These are phyloP conservation scores for Mus caroli DNA, from an alignment of 2,797 vertebrate species.

Conservation along the genomic window DNA sequence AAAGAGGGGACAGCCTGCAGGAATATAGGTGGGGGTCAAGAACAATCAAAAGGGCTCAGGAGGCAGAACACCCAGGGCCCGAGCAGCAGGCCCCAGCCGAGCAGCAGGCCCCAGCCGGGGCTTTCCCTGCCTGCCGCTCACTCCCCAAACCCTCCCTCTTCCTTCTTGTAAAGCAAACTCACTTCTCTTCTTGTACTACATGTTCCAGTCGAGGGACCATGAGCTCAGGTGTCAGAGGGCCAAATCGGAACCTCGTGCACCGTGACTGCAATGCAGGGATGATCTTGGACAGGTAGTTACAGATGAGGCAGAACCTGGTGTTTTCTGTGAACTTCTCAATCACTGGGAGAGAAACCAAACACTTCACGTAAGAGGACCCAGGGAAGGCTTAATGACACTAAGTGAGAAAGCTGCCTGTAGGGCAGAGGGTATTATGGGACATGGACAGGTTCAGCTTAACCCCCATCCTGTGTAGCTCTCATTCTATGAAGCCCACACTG, in stretches of 20 bases:
- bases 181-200: constrained; percentile 95
- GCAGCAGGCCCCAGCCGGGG: background rate
- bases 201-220: constrained; percentile 96
- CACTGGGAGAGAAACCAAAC: constrained; percentile 88
- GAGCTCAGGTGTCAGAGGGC: constrained; percentile 94
- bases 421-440: accelerated
- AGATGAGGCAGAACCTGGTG: constrained; percentile 97
- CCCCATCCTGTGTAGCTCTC: background rate
- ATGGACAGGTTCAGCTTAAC: background rate
- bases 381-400: background rate
- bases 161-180: constrained; percentile 66
- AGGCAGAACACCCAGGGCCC: background rate
- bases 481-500: background rate
- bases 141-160: background rate
- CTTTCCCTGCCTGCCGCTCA: background rate
- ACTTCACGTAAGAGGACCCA: background rate
- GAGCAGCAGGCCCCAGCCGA: background rate
- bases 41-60: background rate
- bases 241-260: constrained; percentile 98
- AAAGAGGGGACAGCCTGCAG: constrained; percentile 54
- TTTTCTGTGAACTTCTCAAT: constrained; percentile 99
- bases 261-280: constrained; percentile 98
- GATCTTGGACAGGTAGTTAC: constrained; percentile 99
- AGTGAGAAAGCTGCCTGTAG: constrained; percentile 46
- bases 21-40: background rate